Conservation (phyloP, 2,113 vertebrate species). For the Phycodurus eques region DNA sequence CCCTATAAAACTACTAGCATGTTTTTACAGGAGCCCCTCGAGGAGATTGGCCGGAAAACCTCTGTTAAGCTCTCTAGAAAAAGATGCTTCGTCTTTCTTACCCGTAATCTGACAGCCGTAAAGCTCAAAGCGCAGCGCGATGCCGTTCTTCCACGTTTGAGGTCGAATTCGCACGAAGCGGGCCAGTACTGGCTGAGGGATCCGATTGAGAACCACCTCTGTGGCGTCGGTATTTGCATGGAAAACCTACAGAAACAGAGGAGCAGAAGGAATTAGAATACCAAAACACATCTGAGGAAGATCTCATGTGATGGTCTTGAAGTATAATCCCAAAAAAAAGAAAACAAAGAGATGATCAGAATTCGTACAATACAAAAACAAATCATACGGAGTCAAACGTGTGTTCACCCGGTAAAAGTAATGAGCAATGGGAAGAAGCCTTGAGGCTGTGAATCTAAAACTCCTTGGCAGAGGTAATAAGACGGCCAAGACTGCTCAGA, state of each 20-base stretch:
- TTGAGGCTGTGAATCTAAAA: neutral
- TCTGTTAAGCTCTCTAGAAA: conserved; percentile 15
- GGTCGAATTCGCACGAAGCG: conserved; percentile 90
- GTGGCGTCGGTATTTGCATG: conserved; percentile 87
- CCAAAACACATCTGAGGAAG: neutral
- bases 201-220: conserved; percentile 91
- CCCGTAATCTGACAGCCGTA: conserved; percentile 96
- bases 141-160: conserved; percentile 90
- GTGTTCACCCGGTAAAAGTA: neutral
- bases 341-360: neutral
- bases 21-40: conserved; percentile 30
- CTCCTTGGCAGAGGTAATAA: neutral
- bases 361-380: too few relatives aligned
- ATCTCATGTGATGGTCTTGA: neutral
- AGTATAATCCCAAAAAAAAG: neutral
- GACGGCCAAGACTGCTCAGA: neutral
- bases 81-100: conserved; percentile 47
- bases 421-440: neutral
- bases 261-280: neutral
- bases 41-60: conserved; percentile 18
- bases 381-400: too few relatives aligned
- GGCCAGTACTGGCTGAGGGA: conserved; percentile 87
- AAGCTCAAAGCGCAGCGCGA: conserved; percentile 89
- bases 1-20: conserved; percentile 3
- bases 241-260: conserved; percentile 78